Conservation (phyloP, 1,140 invertebrate genomes). For the Drosophila asahinai region DNA sequence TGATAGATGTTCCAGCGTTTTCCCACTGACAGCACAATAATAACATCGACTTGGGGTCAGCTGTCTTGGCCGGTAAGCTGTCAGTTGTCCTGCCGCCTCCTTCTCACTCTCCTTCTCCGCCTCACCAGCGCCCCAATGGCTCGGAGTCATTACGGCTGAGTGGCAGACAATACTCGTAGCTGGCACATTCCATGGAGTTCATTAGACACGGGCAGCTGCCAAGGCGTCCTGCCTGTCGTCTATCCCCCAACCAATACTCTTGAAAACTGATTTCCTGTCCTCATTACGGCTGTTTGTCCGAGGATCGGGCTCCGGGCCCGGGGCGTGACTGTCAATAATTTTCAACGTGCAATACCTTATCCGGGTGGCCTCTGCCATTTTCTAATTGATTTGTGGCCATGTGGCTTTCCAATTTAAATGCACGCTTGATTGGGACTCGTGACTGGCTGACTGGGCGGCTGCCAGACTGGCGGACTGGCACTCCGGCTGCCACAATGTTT, state of each 20-base stretch:
- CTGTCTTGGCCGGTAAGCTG: conserved; percentile 52
- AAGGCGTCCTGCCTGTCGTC: conserved; percentile 5
- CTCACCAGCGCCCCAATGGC: conserved; percentile 24
- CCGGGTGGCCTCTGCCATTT: conserved; percentile 34
- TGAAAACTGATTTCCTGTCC: conserved; percentile 57
- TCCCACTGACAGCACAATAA: conserved; percentile 53
- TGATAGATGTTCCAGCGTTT: conserved; percentile 10
- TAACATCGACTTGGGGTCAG: conserved; percentile 52
- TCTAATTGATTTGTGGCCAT: conserved; percentile 73
- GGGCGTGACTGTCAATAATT: conserved; percentile 54
- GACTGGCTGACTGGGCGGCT: neutral
- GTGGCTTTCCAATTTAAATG: conserved; percentile 55
- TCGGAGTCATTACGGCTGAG: conserved; percentile 73
- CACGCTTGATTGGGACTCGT: conserved; percentile 46
- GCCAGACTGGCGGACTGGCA: neutral
- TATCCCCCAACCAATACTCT: conserved; percentile 22
- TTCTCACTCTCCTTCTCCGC: conserved; percentile 6
- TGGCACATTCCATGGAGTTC: conserved; percentile 49
- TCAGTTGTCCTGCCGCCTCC: conserved; percentile 34
- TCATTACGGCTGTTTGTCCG: conserved; percentile 52
- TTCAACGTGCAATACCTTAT: conserved; percentile 30
- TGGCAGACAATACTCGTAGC: conserved; percentile 55
- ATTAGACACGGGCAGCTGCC: conserved; percentile 51
- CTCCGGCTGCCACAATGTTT: conserved; percentile 25
- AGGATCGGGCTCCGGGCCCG: conserved; percentile 7